Conservation (phyloP, 1,140 invertebrate genomes). For the Piezodorus guildinii region DNA sequence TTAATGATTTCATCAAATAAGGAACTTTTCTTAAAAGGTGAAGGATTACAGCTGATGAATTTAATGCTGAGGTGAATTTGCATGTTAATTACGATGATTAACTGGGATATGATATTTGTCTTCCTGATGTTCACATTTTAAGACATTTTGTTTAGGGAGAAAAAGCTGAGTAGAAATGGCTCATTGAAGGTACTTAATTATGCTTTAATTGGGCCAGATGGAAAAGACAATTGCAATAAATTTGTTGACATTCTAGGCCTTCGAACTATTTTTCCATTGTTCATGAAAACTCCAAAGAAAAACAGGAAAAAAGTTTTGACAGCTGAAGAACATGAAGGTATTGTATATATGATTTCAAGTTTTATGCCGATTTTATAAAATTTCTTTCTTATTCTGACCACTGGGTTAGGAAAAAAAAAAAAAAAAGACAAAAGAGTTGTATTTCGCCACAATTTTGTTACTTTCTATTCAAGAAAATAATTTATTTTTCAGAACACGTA, state of each 20-base stretch:
- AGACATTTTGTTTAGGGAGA: constrained; percentile 67
- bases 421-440: not conserved
- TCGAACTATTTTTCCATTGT: constrained; percentile 91
- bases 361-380: too few species aligned
- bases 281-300: constrained; percentile 95
- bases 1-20: constrained; percentile 79
- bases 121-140: constrained; percentile 20
- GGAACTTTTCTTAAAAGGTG: constrained; percentile 83
- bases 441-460: too few species aligned
- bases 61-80: constrained; percentile 73
- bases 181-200: constrained; percentile 95
- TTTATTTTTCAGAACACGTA: constrained; percentile 66
- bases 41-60: constrained; percentile 92
- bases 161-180: constrained; percentile 91
- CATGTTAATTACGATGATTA: not conserved
- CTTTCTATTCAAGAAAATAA: not conserved
- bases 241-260: constrained; percentile 97
- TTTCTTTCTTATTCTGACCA: too few species aligned
- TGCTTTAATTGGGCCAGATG: constrained; percentile 85
- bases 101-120: too few species aligned
- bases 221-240: constrained; percentile 92
- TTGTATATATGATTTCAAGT: not conserved
- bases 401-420: too few species aligned
- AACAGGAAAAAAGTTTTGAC: constrained; percentile 72
- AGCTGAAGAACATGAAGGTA: constrained; percentile 84